A percentile compares a stretch with the other conserved stretches of the same genome.
Evolutionary conservation across 2,888 invertebrate genomes (phyloP).

Genomic region (Hypsopygia costalis): DNA sequence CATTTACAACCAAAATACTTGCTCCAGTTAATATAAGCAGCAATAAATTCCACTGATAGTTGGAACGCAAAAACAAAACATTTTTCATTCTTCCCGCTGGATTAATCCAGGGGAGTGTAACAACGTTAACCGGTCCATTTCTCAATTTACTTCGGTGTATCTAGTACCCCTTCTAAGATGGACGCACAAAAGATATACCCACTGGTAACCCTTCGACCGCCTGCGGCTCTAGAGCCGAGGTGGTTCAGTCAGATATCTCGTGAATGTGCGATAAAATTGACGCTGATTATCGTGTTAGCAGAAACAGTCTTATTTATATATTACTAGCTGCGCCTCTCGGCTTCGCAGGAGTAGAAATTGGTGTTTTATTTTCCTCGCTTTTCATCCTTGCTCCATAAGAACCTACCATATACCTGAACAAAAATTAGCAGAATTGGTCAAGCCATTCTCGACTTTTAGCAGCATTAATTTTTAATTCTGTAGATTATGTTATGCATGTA

Average conservation of each 20-base stretch:
- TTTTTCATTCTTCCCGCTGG: conserved; percentile 64
- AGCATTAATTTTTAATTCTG: too few species aligned
- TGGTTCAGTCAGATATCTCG: conserved; percentile 3
- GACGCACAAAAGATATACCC: conserved; percentile 57
- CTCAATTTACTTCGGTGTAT: conserved; percentile 65
- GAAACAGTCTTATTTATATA: too few species aligned
- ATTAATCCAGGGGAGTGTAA: conserved; percentile 66
- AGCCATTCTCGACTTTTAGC: too few species aligned
- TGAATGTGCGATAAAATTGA: conserved; percentile 29
- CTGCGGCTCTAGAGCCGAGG: conserved; percentile 40
- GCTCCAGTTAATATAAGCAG: conserved; percentile 10
- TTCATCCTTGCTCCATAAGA: too few species aligned
- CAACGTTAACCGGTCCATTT: conserved; percentile 79
- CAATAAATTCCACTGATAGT: conserved; percentile 36
- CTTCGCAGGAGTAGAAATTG: too few species aligned
- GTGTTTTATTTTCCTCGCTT: too few species aligned
- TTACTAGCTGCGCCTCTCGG: too few species aligned
- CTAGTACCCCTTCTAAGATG: conserved; percentile 55
- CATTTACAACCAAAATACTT: conserved; percentile 6
- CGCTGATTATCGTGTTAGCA: conserved; percentile 21
- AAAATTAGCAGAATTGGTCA: too few species aligned
- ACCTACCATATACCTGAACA: too few species aligned
- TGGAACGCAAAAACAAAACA: conserved; percentile 55
- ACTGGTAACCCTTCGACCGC: conserved; percentile 59
- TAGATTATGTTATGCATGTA: too few species aligned